phyloP scores from a whole-genome alignment of 2,888 invertebrate species.

The Nowickia ferox region DNA sequence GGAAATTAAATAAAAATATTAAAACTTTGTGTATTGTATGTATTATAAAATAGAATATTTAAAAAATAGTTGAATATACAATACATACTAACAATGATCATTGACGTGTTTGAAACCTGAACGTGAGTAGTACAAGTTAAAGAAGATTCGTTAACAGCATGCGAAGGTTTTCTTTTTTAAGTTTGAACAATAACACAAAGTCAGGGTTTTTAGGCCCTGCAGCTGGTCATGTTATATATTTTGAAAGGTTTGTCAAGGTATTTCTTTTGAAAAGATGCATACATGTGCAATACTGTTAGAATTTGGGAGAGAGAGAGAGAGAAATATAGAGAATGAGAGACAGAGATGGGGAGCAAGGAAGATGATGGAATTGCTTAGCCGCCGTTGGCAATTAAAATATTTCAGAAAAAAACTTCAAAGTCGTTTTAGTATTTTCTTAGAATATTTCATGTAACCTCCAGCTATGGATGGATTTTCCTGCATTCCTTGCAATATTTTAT shows the following conservation, averaged over 20 bases:
- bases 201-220: constrained; percentile 50
- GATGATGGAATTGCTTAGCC: too few relatives aligned
- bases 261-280: neutral
- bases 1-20: constrained; percentile 35
- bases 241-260: neutral
- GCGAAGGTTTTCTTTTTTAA: constrained; percentile 37
- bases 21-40: constrained; percentile 2
- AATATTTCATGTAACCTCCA: too few relatives aligned
- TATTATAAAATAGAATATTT: constrained; percentile 56
- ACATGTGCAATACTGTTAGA: too few relatives aligned
- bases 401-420: too few relatives aligned
- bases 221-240: constrained; percentile 3
- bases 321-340: too few relatives aligned
- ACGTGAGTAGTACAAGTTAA: constrained; percentile 41
- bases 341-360: too few relatives aligned
- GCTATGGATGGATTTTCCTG: too few relatives aligned
- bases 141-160: constrained; percentile 51
- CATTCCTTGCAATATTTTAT: too few relatives aligned
- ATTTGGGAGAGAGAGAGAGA: too few relatives aligned
- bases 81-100: constrained; percentile 25
- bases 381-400: too few relatives aligned
- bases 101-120: constrained; percentile 48
- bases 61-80: constrained; percentile 26
- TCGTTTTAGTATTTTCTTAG: too few relatives aligned
- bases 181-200: constrained; percentile 55